These are phyloP conservation scores for Neodiprion virginianus DNA, from an alignment of 1,140 invertebrate genomes.

Conservation along the genomic window DNA sequence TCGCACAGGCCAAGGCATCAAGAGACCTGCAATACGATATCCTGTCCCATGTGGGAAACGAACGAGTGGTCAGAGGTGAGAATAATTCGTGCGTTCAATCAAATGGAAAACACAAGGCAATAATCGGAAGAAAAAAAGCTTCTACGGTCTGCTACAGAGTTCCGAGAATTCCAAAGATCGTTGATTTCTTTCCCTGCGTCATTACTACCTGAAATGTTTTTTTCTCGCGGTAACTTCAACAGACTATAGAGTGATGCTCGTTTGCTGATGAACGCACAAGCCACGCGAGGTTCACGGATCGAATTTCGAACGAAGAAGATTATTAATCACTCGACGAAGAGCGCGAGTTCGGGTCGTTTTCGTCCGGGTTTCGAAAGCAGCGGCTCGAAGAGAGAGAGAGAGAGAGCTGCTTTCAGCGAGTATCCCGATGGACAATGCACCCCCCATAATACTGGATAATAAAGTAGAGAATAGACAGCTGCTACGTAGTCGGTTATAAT, in stretches of 20 bases:
- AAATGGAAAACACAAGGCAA: too few relatives aligned
- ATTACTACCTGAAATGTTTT: background rate
- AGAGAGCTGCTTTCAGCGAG: background rate
- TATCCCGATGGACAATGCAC: background rate
- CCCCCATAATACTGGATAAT: background rate
- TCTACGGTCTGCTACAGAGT: too few relatives aligned
- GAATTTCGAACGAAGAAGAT: background rate
- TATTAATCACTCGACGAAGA: background rate
- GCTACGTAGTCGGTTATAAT: background rate
- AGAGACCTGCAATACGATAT: conserved; percentile 81
- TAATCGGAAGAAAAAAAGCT: too few relatives aligned
- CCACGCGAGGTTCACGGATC: too few relatives aligned
- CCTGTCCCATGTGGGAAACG: conserved; percentile 85
- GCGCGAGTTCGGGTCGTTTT: background rate
- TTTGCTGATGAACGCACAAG: too few relatives aligned
- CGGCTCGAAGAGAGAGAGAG: too few relatives aligned
- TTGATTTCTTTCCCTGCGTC: too few relatives aligned
- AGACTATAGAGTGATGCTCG: too few relatives aligned
- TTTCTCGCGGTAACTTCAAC: background rate
- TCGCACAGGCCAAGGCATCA: conserved; percentile 75
- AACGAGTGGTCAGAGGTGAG: conserved; percentile 88
- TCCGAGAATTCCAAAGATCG: too few relatives aligned
- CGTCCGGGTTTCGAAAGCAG: too few relatives aligned
- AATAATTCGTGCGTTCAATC: conserved; percentile 27
- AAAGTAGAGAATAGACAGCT: background rate